phyloP scores from a whole-genome alignment of 1,140 invertebrate species.

The Cataglyphis hispanica region DNA sequence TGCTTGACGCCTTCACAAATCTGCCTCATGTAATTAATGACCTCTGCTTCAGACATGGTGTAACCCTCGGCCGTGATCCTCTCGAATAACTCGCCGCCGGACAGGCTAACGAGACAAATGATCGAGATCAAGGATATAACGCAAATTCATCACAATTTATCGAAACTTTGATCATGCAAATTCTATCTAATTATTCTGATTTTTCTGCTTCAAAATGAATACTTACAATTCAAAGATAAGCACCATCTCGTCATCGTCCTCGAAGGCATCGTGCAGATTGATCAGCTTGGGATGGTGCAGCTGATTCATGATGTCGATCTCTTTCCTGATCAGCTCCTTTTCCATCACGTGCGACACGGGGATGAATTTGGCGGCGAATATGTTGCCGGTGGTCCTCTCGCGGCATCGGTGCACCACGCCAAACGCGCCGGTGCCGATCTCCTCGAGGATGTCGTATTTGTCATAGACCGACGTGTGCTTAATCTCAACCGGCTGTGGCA shows the following conservation, averaged over 20 bases:
- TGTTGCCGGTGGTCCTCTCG: conserved; percentile 97
- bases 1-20: conserved; percentile 99
- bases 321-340: conserved; percentile 98
- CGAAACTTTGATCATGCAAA: too few species aligned
- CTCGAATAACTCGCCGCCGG: conserved; percentile 99
- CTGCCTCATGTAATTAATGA: conserved; percentile 99
- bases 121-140: conserved; percentile 25
- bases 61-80: conserved; percentile 99
- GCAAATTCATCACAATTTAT: neutral
- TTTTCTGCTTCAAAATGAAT: neutral
- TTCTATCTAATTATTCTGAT: neutral
- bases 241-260: conserved; percentile 99
- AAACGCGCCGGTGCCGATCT: conserved; percentile 99
- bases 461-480: conserved; percentile 98
- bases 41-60: conserved; percentile 99
- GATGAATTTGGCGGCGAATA: conserved; percentile 99
- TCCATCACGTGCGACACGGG: conserved; percentile 98
- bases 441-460: conserved; percentile 99
- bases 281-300: conserved; percentile 99
- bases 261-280: conserved; percentile 99
- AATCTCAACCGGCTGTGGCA: conserved; percentile 98
- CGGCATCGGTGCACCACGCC: conserved; percentile 99
- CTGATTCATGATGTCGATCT: conserved; percentile 99
- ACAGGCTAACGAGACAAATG: conserved; percentile 89
- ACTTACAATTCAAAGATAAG: conserved; percentile 99